Evolutionary conservation across 1,140 invertebrate species (phyloP).

Genomic region (Ctenoplectra terminalis): DNA sequence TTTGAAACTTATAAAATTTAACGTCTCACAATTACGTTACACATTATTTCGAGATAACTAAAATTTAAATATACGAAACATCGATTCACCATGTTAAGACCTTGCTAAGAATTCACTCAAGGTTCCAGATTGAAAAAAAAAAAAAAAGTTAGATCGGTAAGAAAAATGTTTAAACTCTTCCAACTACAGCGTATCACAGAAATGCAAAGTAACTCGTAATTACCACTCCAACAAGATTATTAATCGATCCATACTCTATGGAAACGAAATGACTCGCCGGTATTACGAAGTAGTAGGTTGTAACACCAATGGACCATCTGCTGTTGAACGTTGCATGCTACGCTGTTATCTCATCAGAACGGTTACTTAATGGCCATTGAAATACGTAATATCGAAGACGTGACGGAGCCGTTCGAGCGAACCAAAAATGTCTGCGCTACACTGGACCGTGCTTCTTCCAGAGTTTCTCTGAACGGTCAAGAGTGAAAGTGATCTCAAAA

Average conservation of each 20-base stretch:
- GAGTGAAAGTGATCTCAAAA: constrained; percentile 79
- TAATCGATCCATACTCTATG: not conserved
- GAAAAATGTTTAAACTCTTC: not conserved
- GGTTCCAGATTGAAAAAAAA: too few species aligned
- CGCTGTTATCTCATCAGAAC: constrained; percentile 9
- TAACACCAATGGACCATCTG: not conserved
- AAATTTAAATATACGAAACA: too few species aligned
- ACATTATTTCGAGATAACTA: too few species aligned
- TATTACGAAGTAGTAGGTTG: not conserved
- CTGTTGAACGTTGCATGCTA: not conserved
- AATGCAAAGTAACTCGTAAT: not conserved
- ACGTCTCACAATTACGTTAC: too few species aligned
- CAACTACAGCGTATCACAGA: not conserved
- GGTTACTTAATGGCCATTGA: constrained; percentile 38
- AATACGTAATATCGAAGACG: constrained; percentile 41
- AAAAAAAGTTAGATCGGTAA: too few species aligned
- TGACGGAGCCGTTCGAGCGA: not conserved
- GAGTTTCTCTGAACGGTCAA: constrained; percentile 65
- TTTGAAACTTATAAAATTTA: too few species aligned
- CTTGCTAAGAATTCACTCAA: too few species aligned
- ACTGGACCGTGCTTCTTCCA: constrained; percentile 61
- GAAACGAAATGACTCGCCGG: not conserved
- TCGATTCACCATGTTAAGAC: too few species aligned
- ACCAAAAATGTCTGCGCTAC: constrained; percentile 15
- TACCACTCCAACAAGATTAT: not conserved